Evolutionary conservation across 1,140 invertebrate genomes (phyloP), one percentile per base, ranked within the genome.

Genomic region (Temnothorax curvispinosus): DNA sequence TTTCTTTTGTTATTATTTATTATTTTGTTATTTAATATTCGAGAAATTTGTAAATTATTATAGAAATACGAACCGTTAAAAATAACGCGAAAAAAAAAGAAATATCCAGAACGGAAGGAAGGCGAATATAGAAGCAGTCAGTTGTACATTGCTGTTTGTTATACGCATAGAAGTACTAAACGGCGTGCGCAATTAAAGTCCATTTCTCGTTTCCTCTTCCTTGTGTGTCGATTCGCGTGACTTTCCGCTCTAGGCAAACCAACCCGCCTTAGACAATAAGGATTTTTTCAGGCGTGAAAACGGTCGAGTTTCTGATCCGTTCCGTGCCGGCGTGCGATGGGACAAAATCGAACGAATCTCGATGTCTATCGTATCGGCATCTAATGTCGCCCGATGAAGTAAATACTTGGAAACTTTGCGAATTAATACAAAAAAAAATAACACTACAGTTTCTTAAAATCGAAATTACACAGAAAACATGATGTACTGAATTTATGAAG

Each of bases 181-280:
- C 77, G 84, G 47, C 56, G 35, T 41, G 71, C 21, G 69, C 88
- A 88, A 90, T 90, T 91, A 91, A 27, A 88, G 50, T 76, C 69
- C 87, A 91, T 90, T 90, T 87, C 87, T 88, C 74, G 69, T 88
- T 90, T 91, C 89, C 89, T 90, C 87, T 91, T 90, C 87, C 89
- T 90, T 82, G 67, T 85, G 62, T 47, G 56, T 67, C 78, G 64
- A 90, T 75, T 91, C 89, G 90, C 90, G 90, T 91, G 90, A 91
- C 90, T 91, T 91, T 90, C 87, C 90, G 89, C 90, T 91, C 84
- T 77, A 85, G 58, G 84, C 89, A 35, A 89, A 32, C 18, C 44
- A 32, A 56, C 60, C 62, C 67, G 65, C 82, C 76, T 72, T 27
- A 60, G 87, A 85, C 87, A 89, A 91, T 91, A 89, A 87, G 85